Evolutionary conservation across 2,113 vertebrate genomes (phyloP), one percentile per base, ranked within the genome.

Genomic region (Uria lomvia): DNA sequence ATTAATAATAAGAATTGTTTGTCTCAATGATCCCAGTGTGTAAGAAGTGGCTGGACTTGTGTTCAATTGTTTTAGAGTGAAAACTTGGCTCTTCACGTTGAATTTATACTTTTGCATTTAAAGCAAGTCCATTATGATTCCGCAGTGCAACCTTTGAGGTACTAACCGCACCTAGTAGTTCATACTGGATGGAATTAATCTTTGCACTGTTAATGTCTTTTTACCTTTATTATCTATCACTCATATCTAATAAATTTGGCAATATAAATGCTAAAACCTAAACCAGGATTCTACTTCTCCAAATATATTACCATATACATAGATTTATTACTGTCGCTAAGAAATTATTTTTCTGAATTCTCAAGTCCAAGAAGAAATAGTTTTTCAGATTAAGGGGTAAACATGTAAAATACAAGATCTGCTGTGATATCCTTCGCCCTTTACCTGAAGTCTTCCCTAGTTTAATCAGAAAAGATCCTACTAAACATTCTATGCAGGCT

Each of bases 301-400:
- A 47, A 11, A 27, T n/a, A 18, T 32, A 26, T 55, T 55, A 15
- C 6, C 43, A 72, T 94, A 68, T 81, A 65, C 60, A 73, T 58
- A 94, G 73, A 83, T 94, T 92, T 93, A 90, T 96, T 91, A 91
- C 58, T 52, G 86, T 95, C 55, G 92, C 49, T 96, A 82, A 95
- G 84, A 89, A 97, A 91, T 71, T 65, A 63, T 94, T 97, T 89
- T 77, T 80, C 60, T 67, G 68, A 43, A 40, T 68, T 91, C 87
- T 79, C 84, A 88, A 91, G 92, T 84, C 93, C 47, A 92, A 91
- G 73, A 93, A 95, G 70, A 95, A 96, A 91, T 42, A 87, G 67
- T 68, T 96, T 92, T 96, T 87, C 45, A 77, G 86, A 88, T 83
- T 92, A 91, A 96, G 43, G 12, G 18, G 22, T 53, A 92, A 82